Conservation (phyloP, 2,888 invertebrate species). For the Trichopoda pennipes region DNA sequence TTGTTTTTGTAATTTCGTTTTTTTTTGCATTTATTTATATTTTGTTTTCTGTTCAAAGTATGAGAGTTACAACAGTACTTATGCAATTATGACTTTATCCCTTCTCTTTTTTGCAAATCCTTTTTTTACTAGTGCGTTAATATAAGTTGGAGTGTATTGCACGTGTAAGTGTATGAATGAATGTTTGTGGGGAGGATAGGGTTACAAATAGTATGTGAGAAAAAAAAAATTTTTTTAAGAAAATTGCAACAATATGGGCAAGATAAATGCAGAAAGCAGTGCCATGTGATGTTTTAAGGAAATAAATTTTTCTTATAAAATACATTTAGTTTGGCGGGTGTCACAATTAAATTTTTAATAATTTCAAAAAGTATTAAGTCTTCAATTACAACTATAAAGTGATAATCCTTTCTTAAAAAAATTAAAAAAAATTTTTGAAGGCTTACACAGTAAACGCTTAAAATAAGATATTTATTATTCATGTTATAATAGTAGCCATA, state of each 20-base stretch:
- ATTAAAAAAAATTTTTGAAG: too few relatives aligned
- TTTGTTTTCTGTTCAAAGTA: slow-evolving; percentile 43
- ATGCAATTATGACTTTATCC: slow-evolving; percentile 71
- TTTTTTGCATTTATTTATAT: slow-evolving; percentile 40
- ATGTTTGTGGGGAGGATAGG: slow-evolving; percentile 43
- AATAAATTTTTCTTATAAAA: too few relatives aligned
- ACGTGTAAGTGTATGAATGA: slow-evolving; percentile 46
- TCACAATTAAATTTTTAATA: too few relatives aligned
- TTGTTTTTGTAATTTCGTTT: not conserved
- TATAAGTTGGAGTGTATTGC: slow-evolving; percentile 22
- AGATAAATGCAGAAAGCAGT: slow-evolving; percentile 18
- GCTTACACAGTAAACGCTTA: too few relatives aligned
- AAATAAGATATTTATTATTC: too few relatives aligned
- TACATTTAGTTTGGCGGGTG: too few relatives aligned
- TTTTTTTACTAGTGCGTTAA: slow-evolving; percentile 26
- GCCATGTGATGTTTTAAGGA: slow-evolving; percentile 10
- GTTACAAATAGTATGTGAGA: slow-evolving; percentile 33
- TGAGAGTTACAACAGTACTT: slow-evolving; percentile 67
- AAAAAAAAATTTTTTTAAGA: slow-evolving; percentile 49
- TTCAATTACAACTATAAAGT: too few relatives aligned
- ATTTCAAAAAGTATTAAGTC: too few relatives aligned
- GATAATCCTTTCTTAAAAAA: too few relatives aligned
- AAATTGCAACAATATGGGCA: slow-evolving; percentile 15
- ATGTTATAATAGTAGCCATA: too few relatives aligned
- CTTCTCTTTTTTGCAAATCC: slow-evolving; percentile 39